These are phyloP conservation scores for Gracilinanus agilis DNA, from an alignment of 2,113 vertebrate genomes.

Conservation along the genomic window DNA sequence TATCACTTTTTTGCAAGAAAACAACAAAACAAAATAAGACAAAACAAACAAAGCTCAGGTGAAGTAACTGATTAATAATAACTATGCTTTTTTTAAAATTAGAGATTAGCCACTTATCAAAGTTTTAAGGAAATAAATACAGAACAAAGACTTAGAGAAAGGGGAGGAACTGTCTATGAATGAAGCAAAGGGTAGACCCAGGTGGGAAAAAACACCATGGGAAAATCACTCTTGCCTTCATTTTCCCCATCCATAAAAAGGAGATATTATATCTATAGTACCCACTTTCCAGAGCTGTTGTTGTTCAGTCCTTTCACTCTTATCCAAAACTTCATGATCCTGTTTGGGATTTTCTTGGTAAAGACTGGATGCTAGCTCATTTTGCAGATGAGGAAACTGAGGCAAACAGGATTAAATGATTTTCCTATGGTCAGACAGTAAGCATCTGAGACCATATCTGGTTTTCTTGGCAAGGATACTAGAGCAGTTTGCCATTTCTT, in stretches of 20 bases:
- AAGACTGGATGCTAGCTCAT: too few relatives aligned
- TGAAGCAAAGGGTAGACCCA: not conserved
- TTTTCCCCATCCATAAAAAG: conserved; percentile 14
- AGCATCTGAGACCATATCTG: too few relatives aligned
- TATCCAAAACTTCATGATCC: too few relatives aligned
- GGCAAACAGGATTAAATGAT: too few relatives aligned
- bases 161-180: not conserved
- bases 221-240: conserved; percentile 6
- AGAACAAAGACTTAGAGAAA: not conserved
- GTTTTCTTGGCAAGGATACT: too few relatives aligned
- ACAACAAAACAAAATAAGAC: not conserved
- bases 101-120: not conserved
- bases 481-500: too few relatives aligned
- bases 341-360: too few relatives aligned
- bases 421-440: too few relatives aligned
- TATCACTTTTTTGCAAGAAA: not conserved
- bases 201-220: not conserved
- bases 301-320: not conserved
- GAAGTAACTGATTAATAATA: not conserved
- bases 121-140: not conserved
- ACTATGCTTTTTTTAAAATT: not conserved
- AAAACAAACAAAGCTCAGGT: not conserved
- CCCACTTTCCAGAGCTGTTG: not conserved
- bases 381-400: too few relatives aligned
- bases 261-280: not conserved